Base-by-base conservation (phyloP, 2,888 invertebrate species). In the Physocephala rufipes region DNA sequence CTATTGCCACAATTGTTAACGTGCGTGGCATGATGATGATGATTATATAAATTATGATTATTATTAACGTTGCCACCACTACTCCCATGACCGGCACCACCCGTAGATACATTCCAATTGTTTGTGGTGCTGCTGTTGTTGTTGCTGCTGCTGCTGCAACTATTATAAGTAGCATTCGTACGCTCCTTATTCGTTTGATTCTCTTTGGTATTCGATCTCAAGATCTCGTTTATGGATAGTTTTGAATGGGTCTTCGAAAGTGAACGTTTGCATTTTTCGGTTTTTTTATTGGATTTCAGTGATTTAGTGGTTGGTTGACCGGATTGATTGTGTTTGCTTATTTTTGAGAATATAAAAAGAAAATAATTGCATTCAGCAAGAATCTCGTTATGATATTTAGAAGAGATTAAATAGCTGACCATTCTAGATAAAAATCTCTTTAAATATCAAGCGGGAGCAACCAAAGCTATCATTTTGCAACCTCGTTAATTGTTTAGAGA, bases 341-440 rank as follows among this genome's bases (percentile, higher is more conserved):
- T 30, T 1, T 21, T 9, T 9, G 53, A 24, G 24, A 51, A 69
- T 61, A 43, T 12, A 45, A 13, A n/a, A 16, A 51, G 15, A 53
- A 47, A 55, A 2, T 30, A 9, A 67, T 19, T 24, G 12, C 15
- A 15, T 36, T 13, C 13, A 16, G 43, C 19, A 51, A 9, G 36
- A 15, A 1, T 70, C 71, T 76, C 76, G 76, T 75, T 74, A 12
- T 74, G 68, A 28, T 64, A 73, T 68, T 73, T 73, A 13, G 74
- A 71, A 69, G 69, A 64, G 36, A 76, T 67, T 67, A 76, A 67
- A 67, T 75, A 76, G 69, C 74, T 76, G 62, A 75, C 76, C 76
- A 77, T 77, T 76, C 71, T 77, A 70, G 68, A 70, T 59, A 73
- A 64, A 74, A 76, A 75, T 75, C 74, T 76, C 72, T 73, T 21